Conservation (phyloP, 2,888 invertebrate species). For the Hirtodrosophila alboralis region DNA sequence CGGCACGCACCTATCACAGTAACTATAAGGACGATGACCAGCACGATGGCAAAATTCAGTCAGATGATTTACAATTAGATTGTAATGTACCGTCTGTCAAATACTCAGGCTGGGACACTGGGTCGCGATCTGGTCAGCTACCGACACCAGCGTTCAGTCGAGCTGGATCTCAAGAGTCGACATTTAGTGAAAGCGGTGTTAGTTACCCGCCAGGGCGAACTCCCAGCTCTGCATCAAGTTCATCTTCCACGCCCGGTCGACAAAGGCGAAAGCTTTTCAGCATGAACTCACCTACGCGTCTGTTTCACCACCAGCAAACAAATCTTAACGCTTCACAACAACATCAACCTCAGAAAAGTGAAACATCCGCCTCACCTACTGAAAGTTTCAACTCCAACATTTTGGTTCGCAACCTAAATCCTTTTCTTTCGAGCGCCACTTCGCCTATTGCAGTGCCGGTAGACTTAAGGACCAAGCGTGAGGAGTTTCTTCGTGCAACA, state of each 20-base stretch:
- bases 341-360: conserved; percentile 34
- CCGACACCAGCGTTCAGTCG: conserved; percentile 78
- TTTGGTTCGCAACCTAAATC: conserved; percentile 80
- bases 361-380: conserved; percentile 49
- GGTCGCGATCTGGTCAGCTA: conserved; percentile 70
- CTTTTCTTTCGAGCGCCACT: conserved; percentile 73
- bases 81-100: conserved; percentile 74
- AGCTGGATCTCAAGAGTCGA: conserved; percentile 79
- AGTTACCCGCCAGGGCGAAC: conserved; percentile 59
- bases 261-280: conserved; percentile 82
- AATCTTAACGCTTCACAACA: conserved; percentile 29
- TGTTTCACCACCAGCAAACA: conserved; percentile 57
- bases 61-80: conserved; percentile 68
- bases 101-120: conserved; percentile 51
- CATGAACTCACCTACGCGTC: conserved; percentile 79
- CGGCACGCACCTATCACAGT: conserved; percentile 82
- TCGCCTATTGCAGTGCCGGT: conserved; percentile 65
- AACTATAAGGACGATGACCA: conserved; percentile 71
- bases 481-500: conserved; percentile 89
- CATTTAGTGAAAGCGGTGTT: conserved; percentile 71
- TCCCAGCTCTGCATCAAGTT: conserved; percentile 75
- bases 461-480: conserved; percentile 85
- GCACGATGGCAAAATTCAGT: conserved; percentile 21
- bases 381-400: conserved; percentile 61
- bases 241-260: conserved; percentile 77